Percentiles rank a stretch among this genome's conserved stretches.
These are phyloP conservation scores for Chionoecetes opilio DNA, from an alignment of 1,140 invertebrate species.

Conservation along the genomic window DNA sequence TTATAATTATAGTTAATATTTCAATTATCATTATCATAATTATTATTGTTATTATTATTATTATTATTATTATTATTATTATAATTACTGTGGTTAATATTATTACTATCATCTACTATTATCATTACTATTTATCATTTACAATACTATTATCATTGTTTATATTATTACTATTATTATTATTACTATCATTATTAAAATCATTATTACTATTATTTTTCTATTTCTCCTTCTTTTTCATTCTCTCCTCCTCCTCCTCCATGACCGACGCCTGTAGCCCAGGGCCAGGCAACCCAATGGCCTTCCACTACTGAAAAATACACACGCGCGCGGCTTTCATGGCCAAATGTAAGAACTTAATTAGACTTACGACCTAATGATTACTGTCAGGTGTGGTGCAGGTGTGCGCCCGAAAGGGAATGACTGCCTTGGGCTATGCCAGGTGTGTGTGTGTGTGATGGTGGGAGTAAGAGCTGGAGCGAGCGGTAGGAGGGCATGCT, in stretches of 20 bases:
- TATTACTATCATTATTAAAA: too few relatives aligned
- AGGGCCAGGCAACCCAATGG: background rate
- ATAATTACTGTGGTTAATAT: too few relatives aligned
- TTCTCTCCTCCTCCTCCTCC: background rate
- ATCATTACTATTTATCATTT: too few relatives aligned
- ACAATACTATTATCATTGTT: too few relatives aligned
- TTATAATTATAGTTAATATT: too few relatives aligned
- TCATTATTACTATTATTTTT: too few relatives aligned
- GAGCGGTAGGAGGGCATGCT: background rate
- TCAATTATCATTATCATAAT: too few relatives aligned
- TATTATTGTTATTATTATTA: too few relatives aligned
- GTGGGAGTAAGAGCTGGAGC: background rate
- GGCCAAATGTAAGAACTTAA: background rate
- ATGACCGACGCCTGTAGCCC: background rate
- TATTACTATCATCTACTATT: too few relatives aligned
- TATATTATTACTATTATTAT: too few relatives aligned
- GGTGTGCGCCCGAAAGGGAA: background rate
- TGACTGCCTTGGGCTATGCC: background rate
- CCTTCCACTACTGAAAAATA: background rate
- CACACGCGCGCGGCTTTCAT: background rate
- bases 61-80: too few relatives aligned
- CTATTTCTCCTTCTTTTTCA: too few relatives aligned
- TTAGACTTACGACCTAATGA: conserved; percentile 19
- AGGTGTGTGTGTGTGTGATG: background rate
- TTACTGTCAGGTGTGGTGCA: background rate